Percentiles rank a stretch among this genome's conserved stretches.
Evolutionary conservation across 2,797 vertebrate genomes (phyloP).

Genomic region (Nyctalus aviator): DNA sequence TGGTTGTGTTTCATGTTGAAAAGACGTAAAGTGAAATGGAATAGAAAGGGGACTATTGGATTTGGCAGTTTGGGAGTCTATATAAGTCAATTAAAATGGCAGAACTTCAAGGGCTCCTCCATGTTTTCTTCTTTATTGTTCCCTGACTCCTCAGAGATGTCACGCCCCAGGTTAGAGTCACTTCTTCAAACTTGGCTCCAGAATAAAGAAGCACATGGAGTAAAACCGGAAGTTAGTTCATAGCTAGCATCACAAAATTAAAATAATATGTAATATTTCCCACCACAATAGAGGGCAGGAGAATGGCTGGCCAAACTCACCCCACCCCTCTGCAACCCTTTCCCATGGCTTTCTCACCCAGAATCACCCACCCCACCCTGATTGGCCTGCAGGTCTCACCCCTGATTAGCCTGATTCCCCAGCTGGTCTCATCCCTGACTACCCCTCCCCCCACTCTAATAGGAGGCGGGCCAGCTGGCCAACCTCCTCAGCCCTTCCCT

Average conservation of each 20-base stretch:
- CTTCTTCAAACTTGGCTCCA: background rate
- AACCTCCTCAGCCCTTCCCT: too few species aligned
- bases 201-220: background rate
- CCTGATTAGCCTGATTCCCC: too few species aligned
- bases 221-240: background rate
- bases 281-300: too few species aligned
- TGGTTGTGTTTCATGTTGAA: too few species aligned
- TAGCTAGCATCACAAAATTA: background rate
- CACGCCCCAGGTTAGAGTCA: background rate
- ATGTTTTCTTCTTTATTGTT: background rate
- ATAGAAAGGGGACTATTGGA: background rate
- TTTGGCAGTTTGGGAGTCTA: background rate
- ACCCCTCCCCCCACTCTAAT: too few species aligned
- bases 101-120: background rate
- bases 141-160: background rate
- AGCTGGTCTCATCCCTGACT: too few species aligned
- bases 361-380: too few species aligned
- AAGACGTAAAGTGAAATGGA: background rate
- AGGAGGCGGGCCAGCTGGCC: too few species aligned
- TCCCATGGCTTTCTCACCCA: too few species aligned
- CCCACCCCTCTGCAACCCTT: fast-evolving
- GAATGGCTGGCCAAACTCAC: too few species aligned
- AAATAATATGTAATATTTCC: background rate
- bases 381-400: too few species aligned
- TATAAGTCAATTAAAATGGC: background rate